phyloP scores from a whole-genome alignment of 2,113 vertebrate genomes.

The Hystrix brachyura region DNA sequence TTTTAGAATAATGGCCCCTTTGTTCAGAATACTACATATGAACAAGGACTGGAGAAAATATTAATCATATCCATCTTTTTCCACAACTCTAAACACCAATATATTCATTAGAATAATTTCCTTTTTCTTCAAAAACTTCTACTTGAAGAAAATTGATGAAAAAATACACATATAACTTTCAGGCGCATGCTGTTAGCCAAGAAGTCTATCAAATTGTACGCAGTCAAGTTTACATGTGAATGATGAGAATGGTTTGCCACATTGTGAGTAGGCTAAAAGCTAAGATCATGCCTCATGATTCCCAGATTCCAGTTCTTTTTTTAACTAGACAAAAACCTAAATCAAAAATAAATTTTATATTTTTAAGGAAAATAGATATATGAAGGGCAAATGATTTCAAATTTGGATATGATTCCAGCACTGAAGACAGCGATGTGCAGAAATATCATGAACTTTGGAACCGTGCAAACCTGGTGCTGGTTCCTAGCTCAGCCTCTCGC shows the following conservation, averaged over 20 bases:
- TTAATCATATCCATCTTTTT: not conserved
- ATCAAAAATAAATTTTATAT: not conserved
- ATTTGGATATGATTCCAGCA: not conserved
- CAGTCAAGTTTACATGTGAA: not conserved
- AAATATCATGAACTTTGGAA: not conserved
- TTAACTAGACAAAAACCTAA: not conserved
- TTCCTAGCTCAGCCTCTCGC: not conserved
- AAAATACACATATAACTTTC: not conserved
- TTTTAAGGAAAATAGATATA: not conserved
- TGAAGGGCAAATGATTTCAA: slow-evolving; percentile 4
- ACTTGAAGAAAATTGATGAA: not conserved
- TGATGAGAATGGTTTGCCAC: not conserved
- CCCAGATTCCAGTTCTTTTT: not conserved
- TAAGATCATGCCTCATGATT: not conserved
- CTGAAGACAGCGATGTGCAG: not conserved
- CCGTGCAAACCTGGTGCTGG: not conserved
- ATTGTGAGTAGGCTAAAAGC: not conserved
- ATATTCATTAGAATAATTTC: not conserved
- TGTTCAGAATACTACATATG: not conserved
- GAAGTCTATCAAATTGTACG: not conserved
- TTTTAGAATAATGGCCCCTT: not conserved
- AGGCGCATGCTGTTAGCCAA: not conserved
- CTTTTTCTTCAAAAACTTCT: not conserved
- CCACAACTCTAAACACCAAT: not conserved
- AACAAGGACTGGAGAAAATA: not conserved